phyloP scores from a whole-genome alignment of 2,888 invertebrate genomes.

The Eupithecia tripunctaria region DNA sequence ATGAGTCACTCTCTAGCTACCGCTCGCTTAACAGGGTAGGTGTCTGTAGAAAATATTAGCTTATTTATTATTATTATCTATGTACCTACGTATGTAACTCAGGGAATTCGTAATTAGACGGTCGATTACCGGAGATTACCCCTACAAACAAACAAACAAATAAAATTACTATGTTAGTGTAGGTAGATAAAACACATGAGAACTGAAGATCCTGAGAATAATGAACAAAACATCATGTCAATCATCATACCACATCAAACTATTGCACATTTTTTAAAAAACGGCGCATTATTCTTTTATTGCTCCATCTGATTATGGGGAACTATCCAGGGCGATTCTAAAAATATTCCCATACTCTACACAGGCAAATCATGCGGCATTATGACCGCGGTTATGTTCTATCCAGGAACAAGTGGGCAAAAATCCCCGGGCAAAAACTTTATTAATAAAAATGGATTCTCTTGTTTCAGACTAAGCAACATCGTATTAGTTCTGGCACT shows the following conservation, averaged over 20 bases:
- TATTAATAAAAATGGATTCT: background rate
- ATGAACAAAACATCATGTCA: too few relatives aligned
- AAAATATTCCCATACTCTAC: too few relatives aligned
- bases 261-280: background rate
- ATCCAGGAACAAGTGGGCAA: background rate
- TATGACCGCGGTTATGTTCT: background rate
- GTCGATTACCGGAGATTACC: background rate
- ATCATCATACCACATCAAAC: too few relatives aligned
- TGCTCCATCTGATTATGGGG: too few relatives aligned
- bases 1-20: background rate
- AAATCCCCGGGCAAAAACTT: too few relatives aligned
- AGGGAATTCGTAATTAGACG: background rate
- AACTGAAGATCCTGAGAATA: background rate
- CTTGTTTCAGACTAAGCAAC: constrained; percentile 56
- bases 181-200: background rate
- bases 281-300: background rate
- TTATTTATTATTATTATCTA: too few relatives aligned
- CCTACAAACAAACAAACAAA: too few relatives aligned
- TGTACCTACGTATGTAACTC: too few relatives aligned
- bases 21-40: background rate
- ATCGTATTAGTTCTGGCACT: constrained; percentile 50
- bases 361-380: background rate
- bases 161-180: background rate
- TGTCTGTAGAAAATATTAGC: background rate
- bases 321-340: too few relatives aligned